Evolutionary conservation across 1,140 invertebrate genomes (phyloP).

Genomic region (Trachymyrmex cornetzi): DNA sequence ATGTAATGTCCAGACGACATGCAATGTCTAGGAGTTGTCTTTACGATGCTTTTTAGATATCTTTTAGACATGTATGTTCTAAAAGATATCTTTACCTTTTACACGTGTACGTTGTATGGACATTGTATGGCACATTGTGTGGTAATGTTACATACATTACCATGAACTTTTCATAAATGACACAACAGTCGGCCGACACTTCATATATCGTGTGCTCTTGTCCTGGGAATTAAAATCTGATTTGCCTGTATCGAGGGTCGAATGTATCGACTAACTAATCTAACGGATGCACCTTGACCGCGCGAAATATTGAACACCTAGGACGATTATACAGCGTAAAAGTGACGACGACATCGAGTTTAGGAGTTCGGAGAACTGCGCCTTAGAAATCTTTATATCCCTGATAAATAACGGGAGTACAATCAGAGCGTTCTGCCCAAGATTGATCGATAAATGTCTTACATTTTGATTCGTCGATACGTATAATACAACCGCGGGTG

Average conservation of each 20-base stretch:
- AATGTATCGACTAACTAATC: slow-evolving; percentile 28
- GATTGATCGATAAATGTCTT: background rate
- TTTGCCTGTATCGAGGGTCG: background rate
- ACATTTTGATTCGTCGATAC: slow-evolving; percentile 20
- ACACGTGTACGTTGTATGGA: too few species aligned
- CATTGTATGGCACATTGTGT: too few species aligned
- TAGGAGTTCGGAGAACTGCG: background rate
- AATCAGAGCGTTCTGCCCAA: background rate
- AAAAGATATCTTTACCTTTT: too few species aligned
- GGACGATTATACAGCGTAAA: slow-evolving; percentile 15
- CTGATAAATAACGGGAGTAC: background rate
- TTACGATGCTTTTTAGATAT: too few species aligned
- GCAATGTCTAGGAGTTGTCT: too few species aligned
- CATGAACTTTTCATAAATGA: too few species aligned
- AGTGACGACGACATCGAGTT: slow-evolving; percentile 36
- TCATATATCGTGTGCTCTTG: too few species aligned
- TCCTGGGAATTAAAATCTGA: background rate
- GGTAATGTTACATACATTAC: too few species aligned
- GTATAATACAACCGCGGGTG: slow-evolving; percentile 24
- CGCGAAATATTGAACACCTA: slow-evolving; percentile 35
- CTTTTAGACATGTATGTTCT: too few species aligned
- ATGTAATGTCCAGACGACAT: too few species aligned
- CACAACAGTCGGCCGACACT: too few species aligned
- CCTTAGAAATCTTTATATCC: background rate
- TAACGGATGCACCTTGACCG: slow-evolving; percentile 35